Evolutionary conservation across 2,113 vertebrate genomes (phyloP).

Genomic region (Salvelinus fontinalis): DNA sequence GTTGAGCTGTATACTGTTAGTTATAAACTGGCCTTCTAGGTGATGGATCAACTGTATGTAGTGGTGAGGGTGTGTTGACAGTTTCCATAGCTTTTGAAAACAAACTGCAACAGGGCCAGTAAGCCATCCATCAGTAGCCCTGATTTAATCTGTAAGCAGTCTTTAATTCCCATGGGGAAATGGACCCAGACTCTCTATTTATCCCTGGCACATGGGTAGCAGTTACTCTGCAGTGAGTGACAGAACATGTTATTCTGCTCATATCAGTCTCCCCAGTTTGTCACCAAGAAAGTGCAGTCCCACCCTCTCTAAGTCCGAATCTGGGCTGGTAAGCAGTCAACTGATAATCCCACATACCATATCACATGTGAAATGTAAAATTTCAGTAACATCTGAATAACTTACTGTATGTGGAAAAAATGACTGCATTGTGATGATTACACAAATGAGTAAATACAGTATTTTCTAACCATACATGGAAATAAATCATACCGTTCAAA

Average conservation of each 20-base stretch:
- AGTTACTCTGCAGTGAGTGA: slow-evolving; percentile 35
- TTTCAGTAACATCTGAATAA: no score
- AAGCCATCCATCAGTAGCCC: slow-evolving; percentile 62
- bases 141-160: slow-evolving; percentile 30
- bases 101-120: slow-evolving; percentile 44
- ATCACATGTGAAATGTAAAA: background rate
- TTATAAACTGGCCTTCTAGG: slow-evolving; percentile 45
- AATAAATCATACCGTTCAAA: background rate
- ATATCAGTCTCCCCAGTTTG: slow-evolving; percentile 22
- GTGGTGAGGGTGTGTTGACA: slow-evolving; percentile 60
- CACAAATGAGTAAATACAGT: background rate
- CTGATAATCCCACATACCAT: background rate
- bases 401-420: no score
- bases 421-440: background rate
- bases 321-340: background rate
- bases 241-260: slow-evolving; percentile 35
- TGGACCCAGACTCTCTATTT: slow-evolving; percentile 37
- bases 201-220: slow-evolving; percentile 41
- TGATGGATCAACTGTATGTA: slow-evolving; percentile 69
- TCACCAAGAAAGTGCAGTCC: background rate
- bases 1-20: slow-evolving; percentile 11
- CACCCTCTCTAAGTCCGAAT: background rate
- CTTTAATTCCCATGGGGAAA: slow-evolving; percentile 34
- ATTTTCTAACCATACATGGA: background rate
- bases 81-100: slow-evolving; percentile 55